These are phyloP conservation scores for Sylvilagus bachmani DNA, from an alignment of 2,113 vertebrate species.

Conservation along the genomic window DNA sequence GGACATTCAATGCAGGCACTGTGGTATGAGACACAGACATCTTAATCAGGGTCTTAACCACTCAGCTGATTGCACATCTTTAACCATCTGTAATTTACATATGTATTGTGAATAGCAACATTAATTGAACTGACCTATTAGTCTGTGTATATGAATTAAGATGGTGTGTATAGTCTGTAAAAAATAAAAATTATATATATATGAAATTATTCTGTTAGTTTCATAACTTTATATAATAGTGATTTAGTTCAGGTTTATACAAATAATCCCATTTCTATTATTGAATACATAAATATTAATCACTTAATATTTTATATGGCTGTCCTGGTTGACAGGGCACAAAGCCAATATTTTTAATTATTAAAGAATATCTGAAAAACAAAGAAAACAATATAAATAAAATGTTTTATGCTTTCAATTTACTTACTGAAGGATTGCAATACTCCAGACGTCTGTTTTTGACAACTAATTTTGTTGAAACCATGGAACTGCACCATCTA, in stretches of 20 bases:
- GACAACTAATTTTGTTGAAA: background rate
- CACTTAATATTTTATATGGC: background rate
- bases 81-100: background rate
- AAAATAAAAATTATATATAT: background rate
- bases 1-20: too few relatives aligned
- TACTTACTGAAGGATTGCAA: background rate
- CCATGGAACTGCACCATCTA: background rate
- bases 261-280: background rate
- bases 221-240: background rate
- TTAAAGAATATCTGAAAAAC: background rate
- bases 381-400: background rate
- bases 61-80: background rate
- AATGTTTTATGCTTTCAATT: background rate
- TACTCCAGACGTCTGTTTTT: conserved; percentile 13
- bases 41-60: too few relatives aligned
- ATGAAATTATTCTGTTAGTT: background rate
- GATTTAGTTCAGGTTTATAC: background rate
- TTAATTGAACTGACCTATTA: background rate
- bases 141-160: background rate
- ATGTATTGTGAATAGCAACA: background rate
- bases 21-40: too few relatives aligned
- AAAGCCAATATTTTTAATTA: background rate
- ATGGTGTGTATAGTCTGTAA: background rate
- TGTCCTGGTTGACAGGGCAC: background rate
- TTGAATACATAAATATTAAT: background rate